A percentile compares a stretch with the other conserved stretches of the same genome.
These are phyloP conservation scores for Excalfactoria chinensis DNA, from an alignment of 2,113 vertebrate genomes.

Conservation along the genomic window DNA sequence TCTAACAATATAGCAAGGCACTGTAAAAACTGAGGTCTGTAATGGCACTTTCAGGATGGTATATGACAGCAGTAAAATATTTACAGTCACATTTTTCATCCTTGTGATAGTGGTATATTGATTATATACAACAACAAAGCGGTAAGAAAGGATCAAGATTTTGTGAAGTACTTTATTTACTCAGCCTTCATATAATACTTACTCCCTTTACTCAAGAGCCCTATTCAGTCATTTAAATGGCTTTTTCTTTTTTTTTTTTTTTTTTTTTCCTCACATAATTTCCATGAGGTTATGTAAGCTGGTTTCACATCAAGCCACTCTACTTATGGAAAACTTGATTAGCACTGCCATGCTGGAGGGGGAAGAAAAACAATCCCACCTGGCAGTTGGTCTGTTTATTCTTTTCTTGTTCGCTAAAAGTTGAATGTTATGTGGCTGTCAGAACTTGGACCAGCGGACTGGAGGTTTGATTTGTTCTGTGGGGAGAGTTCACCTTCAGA, in stretches of 20 bases:
- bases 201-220: neutral
- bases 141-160: neutral
- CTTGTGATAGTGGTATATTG: neutral
- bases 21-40: neutral
- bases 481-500: neutral
- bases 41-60: neutral
- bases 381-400: neutral
- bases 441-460: neutral
- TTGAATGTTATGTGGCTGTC: neutral
- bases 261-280: neutral
- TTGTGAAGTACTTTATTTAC: neutral
- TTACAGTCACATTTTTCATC: neutral
- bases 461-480: neutral
- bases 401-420: neutral
- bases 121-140: neutral
- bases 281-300: neutral
- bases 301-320: rapidly evolving
- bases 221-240: neutral
- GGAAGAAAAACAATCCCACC: neutral
- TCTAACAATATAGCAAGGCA: neutral
- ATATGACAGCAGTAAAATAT: neutral
- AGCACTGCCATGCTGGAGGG: neutral
- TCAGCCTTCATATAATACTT: neutral
- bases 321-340: neutral
- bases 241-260: too few relatives aligned